phyloP scores from a whole-genome alignment of 1,140 invertebrate genomes.

The Drosophila teissieri region DNA sequence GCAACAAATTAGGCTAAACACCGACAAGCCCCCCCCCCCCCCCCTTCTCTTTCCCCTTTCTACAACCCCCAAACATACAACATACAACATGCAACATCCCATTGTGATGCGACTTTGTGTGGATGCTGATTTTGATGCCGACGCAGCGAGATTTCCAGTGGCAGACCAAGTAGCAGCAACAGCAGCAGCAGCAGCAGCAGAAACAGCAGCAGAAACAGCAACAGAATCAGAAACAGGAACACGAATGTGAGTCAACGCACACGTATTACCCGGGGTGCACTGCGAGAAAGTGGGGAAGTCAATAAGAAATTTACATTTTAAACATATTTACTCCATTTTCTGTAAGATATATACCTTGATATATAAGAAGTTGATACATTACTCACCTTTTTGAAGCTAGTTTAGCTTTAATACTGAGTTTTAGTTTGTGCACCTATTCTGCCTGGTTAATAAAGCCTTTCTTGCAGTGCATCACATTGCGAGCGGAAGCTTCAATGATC shows the following conservation, averaged over 20 bases:
- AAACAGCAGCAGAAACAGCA: constrained; percentile 11
- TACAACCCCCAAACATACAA: too few relatives aligned
- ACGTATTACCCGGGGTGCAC: constrained; percentile 16
- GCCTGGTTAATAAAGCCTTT: background rate
- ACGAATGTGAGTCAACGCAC: constrained; percentile 37
- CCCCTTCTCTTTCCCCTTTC: background rate
- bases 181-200: constrained; percentile 5
- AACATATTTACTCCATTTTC: too few relatives aligned
- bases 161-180: constrained; percentile 11
- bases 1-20: constrained; percentile 74
- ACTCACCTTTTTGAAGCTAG: too few relatives aligned
- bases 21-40: constrained; percentile 8
- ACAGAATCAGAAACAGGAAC: constrained; percentile 28
- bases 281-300: constrained; percentile 13
- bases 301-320: too few relatives aligned
- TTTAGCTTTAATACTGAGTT: too few relatives aligned
- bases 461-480: background rate
- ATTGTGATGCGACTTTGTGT: constrained; percentile 6
- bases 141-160: constrained; percentile 12
- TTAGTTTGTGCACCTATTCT: too few relatives aligned
- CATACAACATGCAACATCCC: background rate
- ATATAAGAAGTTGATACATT: too few relatives aligned
- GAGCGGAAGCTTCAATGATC: constrained; percentile 3
- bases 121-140: constrained; percentile 8
- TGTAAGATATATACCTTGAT: too few relatives aligned